Evolutionary conservation across 2,113 vertebrate genomes (phyloP).

Genomic region (Ivindomyrus marchei): DNA sequence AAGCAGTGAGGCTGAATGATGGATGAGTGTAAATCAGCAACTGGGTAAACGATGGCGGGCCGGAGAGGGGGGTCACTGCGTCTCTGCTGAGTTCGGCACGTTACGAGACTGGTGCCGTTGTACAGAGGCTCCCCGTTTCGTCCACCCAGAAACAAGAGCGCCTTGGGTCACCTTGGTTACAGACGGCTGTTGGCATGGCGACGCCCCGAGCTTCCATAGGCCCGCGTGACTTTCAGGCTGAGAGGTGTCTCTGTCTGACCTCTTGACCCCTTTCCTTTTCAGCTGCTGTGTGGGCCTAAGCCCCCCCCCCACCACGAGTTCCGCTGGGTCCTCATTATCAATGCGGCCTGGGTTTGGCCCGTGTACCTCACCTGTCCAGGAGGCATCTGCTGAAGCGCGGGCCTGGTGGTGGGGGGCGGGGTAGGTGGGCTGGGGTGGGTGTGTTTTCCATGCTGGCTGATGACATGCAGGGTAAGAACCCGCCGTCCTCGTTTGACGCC

Average conservation of each 20-base stretch:
- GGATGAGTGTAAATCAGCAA: not conserved
- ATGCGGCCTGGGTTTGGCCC: not conserved
- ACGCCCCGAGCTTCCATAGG: not conserved
- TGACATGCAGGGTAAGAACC: conserved; percentile 33
- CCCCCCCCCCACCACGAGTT: not conserved
- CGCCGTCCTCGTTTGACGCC: conserved; percentile 38
- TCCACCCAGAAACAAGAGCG: not conserved
- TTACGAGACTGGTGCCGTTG: not conserved
- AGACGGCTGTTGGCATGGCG: not conserved
- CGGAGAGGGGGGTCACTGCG: not conserved
- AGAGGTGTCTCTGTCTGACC: not conserved
- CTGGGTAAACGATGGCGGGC: not conserved
- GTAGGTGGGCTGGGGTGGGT: not conserved
- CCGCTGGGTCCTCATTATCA: not conserved
- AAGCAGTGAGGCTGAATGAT: not conserved
- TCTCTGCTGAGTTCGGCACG: not conserved
- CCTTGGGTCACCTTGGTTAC: not conserved
- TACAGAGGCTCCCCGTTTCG: not conserved
- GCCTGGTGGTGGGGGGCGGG: no score
- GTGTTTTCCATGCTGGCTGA: not conserved
- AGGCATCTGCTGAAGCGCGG: not conserved
- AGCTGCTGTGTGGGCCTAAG: not conserved
- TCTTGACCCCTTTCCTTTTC: not conserved
- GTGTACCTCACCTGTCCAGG: not conserved
- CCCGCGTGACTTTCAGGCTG: not conserved